Evolutionary conservation across 2,888 invertebrate genomes (phyloP).

Genomic region (Parnassius glacialis): DNA sequence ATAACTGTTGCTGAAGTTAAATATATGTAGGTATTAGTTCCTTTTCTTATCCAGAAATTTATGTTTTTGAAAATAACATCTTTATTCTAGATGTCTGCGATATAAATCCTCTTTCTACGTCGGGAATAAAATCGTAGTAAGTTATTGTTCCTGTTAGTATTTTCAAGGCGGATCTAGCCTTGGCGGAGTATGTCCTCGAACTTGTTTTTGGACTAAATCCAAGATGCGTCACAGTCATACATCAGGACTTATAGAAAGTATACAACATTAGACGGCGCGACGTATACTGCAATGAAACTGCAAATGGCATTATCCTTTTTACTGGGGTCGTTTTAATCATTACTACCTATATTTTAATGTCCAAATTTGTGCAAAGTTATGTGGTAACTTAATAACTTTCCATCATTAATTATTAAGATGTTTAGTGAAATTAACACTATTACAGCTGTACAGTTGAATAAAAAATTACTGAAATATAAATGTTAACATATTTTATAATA

Average conservation of each 20-base stretch:
- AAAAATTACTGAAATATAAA: no score
- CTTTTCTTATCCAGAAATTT: not conserved
- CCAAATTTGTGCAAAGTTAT: no score
- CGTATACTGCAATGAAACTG: constrained; percentile 42
- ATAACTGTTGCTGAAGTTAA: no score
- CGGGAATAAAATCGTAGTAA: constrained; percentile 17
- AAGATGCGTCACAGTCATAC: constrained; percentile 44
- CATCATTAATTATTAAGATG: no score
- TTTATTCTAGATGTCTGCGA: not conserved
- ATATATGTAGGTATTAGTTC: no score
- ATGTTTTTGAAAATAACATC: not conserved
- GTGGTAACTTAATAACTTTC: no score
- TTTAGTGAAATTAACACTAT: no score
- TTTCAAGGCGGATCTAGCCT: constrained; percentile 52
- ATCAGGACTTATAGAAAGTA: constrained; percentile 25
- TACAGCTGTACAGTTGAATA: no score
- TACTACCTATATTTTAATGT: no score
- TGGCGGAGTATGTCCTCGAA: constrained; percentile 40
- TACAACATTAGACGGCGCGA: constrained; percentile 40
- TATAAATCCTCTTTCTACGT: constrained; percentile 18
- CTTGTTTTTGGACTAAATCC: constrained; percentile 48
- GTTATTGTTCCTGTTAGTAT: constrained; percentile 22
- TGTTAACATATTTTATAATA: no score
- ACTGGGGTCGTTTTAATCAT: not conserved
- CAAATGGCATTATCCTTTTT: constrained; percentile 29